Evolutionary conservation across 37 sponge, comb jelly and placozoan genomes (phyloP), one percentile per base, ranked within the genome.

Genomic region (Crambe crambe): DNA sequence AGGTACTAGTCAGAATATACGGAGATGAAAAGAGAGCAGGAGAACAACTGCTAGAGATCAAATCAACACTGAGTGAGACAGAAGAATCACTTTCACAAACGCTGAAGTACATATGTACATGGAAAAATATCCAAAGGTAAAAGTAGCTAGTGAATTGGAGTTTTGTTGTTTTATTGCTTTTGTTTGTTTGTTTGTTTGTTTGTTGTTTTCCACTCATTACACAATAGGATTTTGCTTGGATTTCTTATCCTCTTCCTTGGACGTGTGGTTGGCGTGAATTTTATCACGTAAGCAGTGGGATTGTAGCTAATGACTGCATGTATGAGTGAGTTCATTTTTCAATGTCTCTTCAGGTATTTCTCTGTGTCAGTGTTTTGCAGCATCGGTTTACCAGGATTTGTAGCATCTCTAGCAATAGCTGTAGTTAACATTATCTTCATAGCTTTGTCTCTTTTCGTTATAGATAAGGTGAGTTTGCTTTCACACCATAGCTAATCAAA

Each of bases 351-450:
- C 25, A 58, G 59, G 59, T 58, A 58, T 58, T 58, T 58, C 25
- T 4, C 59, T 12, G 59, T 58, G 59, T 18, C 59, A 23, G 25
- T 58, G 25, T 58, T 58, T 26, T 58, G 59, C 20, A 58, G 25
- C 3, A 58, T 58, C 25, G 59, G 59, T 18, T 58, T 58, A 26
- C 59, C 59, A 18, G 59, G 59, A 58, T 58, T 58, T 58, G 59
- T 58, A 2, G 59, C 59, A 18, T 26, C 59, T 58, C 59, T 58
- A 58, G 59, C 59, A 58, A 23, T 58, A 2, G 59, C 2, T 4
- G 59, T 3, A 12, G 59, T 26, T 26, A 58, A 3, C 59, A 18
- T 58, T 23, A 12, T 58, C 3, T 26, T 26, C 25, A 4, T 58
- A 26, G 18, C 25, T 23, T 3, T 58, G 21, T 58, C 59, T 58